A percentile compares a stretch with the other conserved stretches of the same genome.
Evolutionary conservation across 2,888 invertebrate genomes (phyloP).

Genomic region (Chrysina gloriosa): DNA sequence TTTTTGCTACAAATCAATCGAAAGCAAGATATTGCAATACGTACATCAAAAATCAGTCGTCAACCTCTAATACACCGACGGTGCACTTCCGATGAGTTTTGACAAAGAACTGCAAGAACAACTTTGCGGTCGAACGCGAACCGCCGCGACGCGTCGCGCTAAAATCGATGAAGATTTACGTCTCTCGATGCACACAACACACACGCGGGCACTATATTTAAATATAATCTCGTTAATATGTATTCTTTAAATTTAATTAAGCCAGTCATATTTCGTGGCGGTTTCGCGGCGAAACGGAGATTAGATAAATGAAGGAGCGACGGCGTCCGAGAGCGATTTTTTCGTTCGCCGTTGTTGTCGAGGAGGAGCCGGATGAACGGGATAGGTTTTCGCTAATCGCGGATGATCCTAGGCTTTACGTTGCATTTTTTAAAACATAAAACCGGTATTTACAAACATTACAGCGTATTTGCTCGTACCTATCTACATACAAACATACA

Average conservation of each 20-base stretch:
- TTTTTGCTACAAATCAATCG: neutral
- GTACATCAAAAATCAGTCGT: neutral
- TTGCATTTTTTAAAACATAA: no score
- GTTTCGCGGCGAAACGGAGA: neutral
- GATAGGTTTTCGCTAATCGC: no score
- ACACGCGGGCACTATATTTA: conserved; percentile 16
- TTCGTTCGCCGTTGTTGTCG: no score
- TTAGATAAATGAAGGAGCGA: conserved; percentile 21
- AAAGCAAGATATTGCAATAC: neutral
- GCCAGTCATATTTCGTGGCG: conserved; percentile 9
- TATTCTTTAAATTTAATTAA: conserved; percentile 32
- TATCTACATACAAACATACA: no score
- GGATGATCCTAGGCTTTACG: no score
- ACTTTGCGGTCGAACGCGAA: neutral
- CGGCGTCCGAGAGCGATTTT: no score
- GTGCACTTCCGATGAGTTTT: conserved; percentile 10
- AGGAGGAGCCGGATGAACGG: no score
- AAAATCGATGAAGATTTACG: conserved; percentile 24
- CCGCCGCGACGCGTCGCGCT: neutral
- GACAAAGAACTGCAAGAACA: neutral
- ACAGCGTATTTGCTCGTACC: no score
- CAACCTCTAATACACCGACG: neutral
- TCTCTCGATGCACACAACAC: neutral
- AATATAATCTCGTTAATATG: conserved; percentile 33
- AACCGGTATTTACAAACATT: conserved; percentile 9